These are phyloP conservation scores for Tetranychus piercei DNA, from an alignment of 2,888 invertebrate species.

Conservation along the genomic window DNA sequence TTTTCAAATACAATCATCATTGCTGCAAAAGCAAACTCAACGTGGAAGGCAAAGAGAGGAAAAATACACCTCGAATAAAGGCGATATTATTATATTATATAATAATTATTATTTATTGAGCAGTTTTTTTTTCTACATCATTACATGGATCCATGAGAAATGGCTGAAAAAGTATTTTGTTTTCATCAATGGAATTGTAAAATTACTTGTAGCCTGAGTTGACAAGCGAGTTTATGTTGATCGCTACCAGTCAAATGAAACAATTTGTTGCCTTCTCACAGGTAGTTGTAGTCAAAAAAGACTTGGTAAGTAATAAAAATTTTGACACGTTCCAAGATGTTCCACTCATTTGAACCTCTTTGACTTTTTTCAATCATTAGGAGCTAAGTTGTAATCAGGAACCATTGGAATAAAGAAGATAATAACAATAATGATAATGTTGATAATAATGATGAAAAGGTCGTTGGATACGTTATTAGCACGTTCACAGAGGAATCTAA, in stretches of 20 bases:
- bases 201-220: too few relatives aligned
- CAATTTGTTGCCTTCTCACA: background rate
- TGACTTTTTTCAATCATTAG: background rate
- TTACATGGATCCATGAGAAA: background rate
- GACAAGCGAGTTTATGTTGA: background rate
- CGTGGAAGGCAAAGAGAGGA: too few relatives aligned
- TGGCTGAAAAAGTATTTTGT: background rate
- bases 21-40: too few relatives aligned
- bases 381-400: background rate
- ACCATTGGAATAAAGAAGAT: background rate
- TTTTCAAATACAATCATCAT: too few relatives aligned
- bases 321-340: background rate
- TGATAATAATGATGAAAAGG: background rate
- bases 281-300: background rate
- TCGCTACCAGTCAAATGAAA: background rate
- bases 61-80: too few relatives aligned
- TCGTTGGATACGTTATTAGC: background rate
- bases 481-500: background rate
- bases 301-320: background rate
- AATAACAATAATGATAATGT: background rate
- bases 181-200: background rate
- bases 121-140: background rate
- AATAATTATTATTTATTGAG: background rate
- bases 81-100: background rate
- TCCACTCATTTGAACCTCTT: background rate